phyloP scores from a whole-genome alignment of 2,797 vertebrate species.

The Poeciliopsis turneri region DNA sequence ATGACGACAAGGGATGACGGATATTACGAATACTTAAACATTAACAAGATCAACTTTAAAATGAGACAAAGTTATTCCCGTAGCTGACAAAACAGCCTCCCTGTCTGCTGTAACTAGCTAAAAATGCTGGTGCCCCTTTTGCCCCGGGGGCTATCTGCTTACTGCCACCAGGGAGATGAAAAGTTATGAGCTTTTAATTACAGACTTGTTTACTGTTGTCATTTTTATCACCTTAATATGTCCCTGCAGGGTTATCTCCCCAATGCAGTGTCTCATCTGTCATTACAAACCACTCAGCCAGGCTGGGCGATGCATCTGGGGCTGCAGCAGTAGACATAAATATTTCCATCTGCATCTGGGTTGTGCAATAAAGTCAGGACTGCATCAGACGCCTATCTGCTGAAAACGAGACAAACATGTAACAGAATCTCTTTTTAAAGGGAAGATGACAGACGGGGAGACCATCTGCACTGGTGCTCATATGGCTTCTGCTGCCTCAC shows the following conservation, averaged over 20 bases:
- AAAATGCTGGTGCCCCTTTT: conserved; percentile 37
- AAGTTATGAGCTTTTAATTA: conserved; percentile 77
- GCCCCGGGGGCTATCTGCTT: conserved; percentile 49
- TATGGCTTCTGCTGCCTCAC: conserved; percentile 41
- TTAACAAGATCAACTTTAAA: conserved; percentile 21
- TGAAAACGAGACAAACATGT: conserved; percentile 30
- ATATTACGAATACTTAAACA: conserved; percentile 7
- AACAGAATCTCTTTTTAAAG: conserved; percentile 23
- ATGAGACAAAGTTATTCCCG: conserved; percentile 27
- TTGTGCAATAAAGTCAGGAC: conserved; percentile 17
- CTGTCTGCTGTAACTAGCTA: conserved; percentile 41
- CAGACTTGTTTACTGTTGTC: conserved; percentile 73
- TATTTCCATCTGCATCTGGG: conserved; percentile 16
- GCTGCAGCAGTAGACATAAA: conserved; percentile 15
- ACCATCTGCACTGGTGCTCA: conserved; percentile 24
- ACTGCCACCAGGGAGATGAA: conserved; percentile 60
- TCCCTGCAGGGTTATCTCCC: conserved; percentile 45
- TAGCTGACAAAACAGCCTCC: conserved; percentile 35
- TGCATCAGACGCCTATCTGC: conserved; percentile 17
- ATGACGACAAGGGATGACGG: neutral
- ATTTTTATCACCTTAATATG: conserved; percentile 68
- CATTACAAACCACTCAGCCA: conserved; percentile 55
- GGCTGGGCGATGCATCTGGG: conserved; percentile 23
- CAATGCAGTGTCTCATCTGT: conserved; percentile 40
- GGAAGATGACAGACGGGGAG: conserved; percentile 26